Evolutionary conservation across 2,888 invertebrate genomes (phyloP), one percentile per base, ranked within the genome.

Genomic region (Ectemnius lituratus): DNA sequence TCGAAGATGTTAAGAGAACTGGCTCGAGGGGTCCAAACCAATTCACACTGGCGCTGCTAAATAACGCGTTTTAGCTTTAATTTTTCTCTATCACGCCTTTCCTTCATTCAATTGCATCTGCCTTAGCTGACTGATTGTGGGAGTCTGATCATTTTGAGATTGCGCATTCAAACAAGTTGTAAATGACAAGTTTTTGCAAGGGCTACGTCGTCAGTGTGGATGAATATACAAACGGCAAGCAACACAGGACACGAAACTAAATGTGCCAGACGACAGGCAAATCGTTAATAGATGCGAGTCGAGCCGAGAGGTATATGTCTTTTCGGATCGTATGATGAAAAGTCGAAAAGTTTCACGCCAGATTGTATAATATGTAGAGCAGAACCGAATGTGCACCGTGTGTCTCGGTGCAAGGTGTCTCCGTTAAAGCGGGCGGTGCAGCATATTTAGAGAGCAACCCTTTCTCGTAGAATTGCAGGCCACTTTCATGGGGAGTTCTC

Each of bases 221-320:
- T 83, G 79, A 28, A 28, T 52, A 68, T 61, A 70, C 64, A 83
- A 79, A 86, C 84, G 85, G 86, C 89, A 86, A 88, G 87, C 88
- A 88, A 88, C 86, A 89, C 87, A 85, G 87, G 88, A 90, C 90
- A 90, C 89, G 89, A 89, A 88, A 89, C 86, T 87, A 86, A 84
- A 87, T 88, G 89, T 88, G 88, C 88, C 86, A 88, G 89, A 87
- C 86, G 89, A 90, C 89, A 88, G 81, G 81, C 87, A 84, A 84
- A 84, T 80, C 81, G 80, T 85, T 78, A 83, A 11, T 52, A 52
- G 16, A 16, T 52, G 52, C 52, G 52, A 52, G 16, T 16, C 52
- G 52, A 52, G 52, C 52, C 52, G 16, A 52, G 52, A 52, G 52
- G n/a, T n/a, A 52, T 13, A 52, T 14, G 16, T 52, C 16, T 16